Conservation (phyloP, 2,797 vertebrate species). For the Anguilla pacifica region DNA sequence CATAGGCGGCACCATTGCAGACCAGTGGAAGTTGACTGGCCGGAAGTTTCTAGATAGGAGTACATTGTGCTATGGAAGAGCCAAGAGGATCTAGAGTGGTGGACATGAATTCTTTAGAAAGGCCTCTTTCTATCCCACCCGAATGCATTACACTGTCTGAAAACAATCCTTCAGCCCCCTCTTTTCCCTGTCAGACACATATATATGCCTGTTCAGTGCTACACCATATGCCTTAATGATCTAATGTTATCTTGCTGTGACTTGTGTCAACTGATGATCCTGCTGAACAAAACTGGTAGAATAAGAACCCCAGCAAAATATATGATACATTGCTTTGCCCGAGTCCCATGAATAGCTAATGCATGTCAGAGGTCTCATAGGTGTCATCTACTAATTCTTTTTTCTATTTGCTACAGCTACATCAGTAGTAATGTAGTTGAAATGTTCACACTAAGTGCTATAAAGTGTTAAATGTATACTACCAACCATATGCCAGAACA, state of each 20-base stretch:
- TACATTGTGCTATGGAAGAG: slow-evolving; percentile 31
- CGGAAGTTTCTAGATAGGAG: slow-evolving; percentile 21
- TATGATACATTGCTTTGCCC: background rate
- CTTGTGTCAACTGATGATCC: slow-evolving; percentile 14
- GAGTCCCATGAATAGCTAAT: background rate
- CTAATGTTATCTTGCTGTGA: slow-evolving; percentile 12
- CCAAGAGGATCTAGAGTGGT: slow-evolving; percentile 24
- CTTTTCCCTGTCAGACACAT: background rate
- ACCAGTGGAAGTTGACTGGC: slow-evolving; percentile 13
- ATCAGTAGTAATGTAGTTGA: background rate
- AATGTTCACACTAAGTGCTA: background rate
- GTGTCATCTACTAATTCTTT: background rate
- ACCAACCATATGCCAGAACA: background rate
- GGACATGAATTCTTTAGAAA: slow-evolving; percentile 33
- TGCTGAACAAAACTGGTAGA: background rate
- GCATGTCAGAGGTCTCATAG: background rate
- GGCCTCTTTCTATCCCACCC: slow-evolving; percentile 33
- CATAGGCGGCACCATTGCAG: slow-evolving; percentile 59
- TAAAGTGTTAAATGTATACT: background rate
- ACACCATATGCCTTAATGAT: background rate
- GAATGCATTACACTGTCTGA: slow-evolving; percentile 34
- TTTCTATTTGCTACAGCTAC: background rate
- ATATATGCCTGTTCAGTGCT: background rate
- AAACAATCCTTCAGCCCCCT: slow-evolving; percentile 3
- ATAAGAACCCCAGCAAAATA: background rate